Evolutionary conservation across 1,140 invertebrate genomes (phyloP), one percentile per base, ranked within the genome.

Genomic region (Zaprionus davidi): DNA sequence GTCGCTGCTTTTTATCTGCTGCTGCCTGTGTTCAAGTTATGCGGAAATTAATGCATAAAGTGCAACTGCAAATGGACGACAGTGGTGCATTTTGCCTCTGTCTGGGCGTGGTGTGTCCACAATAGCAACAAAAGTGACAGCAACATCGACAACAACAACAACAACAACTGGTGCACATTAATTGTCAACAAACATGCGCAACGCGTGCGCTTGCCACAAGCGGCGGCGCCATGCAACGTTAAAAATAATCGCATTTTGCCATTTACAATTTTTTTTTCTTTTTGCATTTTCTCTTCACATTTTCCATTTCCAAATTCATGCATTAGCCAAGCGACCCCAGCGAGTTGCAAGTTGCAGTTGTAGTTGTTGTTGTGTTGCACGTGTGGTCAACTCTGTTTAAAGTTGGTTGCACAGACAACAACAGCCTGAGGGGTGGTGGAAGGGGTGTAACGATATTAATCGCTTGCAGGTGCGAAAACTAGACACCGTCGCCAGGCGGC

Each of bases 171-270:
- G 64, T 46, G 60, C 53, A 67, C 79, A 87, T 87, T 82, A 86
- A 86, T 86, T 86, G 82, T 87, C 83, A 87, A 82, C 83, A 79
- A 82, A 79, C 83, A 82, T 86, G 79, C 71, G 65, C 75, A 78
- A 81, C 70, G 71, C 76, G 71, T 82, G 76, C 62, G 44, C 58
- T 34, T 34, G 31, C 56, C 41, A 57, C 41, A 71, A 63, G 51
- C 26, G n/a, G 59, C 51, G 51, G 64, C 51, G 51, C 36, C 66
- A 34, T 53, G 22, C 55, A 59, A 64, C 63, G 24, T 46, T 67
- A 75, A 75, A 85, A 85, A 85, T 85, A 85, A 85, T 73, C 82
- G 76, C 68, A 86, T 73, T 86, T 85, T 44, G 38, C 71, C 79
- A 82, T 82, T 81, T 71, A 68, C 20, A 71, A 62, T 55, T 68